Base-by-base conservation (phyloP, 92 coral and sea anemone genomes). In the Diadumene lineata region DNA sequence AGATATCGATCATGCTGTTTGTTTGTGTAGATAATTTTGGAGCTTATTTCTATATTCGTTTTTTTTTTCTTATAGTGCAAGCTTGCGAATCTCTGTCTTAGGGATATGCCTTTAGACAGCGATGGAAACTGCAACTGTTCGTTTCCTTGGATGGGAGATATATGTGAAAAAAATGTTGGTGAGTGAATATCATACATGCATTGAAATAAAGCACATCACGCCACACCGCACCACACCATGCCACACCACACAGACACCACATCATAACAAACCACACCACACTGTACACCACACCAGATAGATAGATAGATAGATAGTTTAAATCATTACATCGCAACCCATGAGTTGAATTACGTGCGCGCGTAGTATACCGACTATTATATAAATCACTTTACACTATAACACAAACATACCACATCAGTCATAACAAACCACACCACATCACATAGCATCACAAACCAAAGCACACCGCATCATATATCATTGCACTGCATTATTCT, bases 171-270 rank as follows among this genome's bases (percentile, higher is more conserved):
- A 28, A 23, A 28, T 13, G 32, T 24, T 64, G 38, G 62, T 19
- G 7, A 11, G 56, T 60, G 56, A n/a, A n/a, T n/a, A n/a, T n/a
- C n/a, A n/a, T n/a, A n/a, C n/a, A n/a, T n/a, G n/a, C n/a, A n/a
- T n/a, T n/a, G n/a, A n/a, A n/a, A n/a, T n/a, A n/a, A 38, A 13
- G 48, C 6, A 38, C 69, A 11, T 34, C 69, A 6, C 69, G 11
- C 69, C 69, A 6, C 69, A 11, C 69, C 69, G 10, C 69, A 11
- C 46, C 69, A 11, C 69, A 11, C 46, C 46, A 11, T 34, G 11
- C 69, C 69, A 11, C 69, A 11, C 46, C 69, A 11, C 69, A 11
- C 69, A n/a, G n/a, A n/a, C n/a, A n/a, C n/a, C n/a, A n/a, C n/a
- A n/a, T n/a, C n/a, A n/a, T n/a, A n/a, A n/a, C n/a, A n/a, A n/a